Percentiles rank a stretch among this genome's conserved stretches.
Evolutionary conservation across 2,113 vertebrate genomes (phyloP).

Genomic region (Ginglymostoma cirratum): DNA sequence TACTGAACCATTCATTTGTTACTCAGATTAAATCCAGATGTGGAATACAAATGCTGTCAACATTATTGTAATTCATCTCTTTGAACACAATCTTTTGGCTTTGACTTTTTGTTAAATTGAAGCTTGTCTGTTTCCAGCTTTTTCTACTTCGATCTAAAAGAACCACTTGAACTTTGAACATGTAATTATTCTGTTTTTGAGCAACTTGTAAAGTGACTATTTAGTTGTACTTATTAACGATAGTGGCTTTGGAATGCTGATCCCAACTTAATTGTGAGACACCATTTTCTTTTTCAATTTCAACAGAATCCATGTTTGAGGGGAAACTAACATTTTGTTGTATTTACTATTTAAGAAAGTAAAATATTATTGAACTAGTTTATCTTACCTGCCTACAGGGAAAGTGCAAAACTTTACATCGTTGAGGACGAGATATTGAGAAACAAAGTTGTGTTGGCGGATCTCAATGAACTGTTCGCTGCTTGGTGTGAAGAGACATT

Average conservation of each 20-base stretch:
- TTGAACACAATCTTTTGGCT: background rate
- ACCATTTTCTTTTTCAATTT: background rate
- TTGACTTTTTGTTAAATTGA: background rate
- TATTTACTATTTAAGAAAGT: background rate
- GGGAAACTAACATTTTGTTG: background rate
- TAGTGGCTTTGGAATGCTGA: background rate
- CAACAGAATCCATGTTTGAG: background rate
- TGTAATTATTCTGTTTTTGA: background rate
- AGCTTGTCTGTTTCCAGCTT: background rate
- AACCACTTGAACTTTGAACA: background rate
- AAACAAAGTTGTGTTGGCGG: background rate
- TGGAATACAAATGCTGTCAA: background rate
- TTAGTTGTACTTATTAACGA: background rate
- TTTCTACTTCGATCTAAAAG: background rate
- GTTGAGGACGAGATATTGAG: background rate
- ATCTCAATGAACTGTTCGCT: background rate
- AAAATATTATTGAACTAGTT: background rate
- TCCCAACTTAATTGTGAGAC: background rate
- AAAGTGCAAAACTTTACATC: background rate
- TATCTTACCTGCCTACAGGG: background rate
- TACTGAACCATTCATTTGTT: background rate
- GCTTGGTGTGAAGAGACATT: constrained; percentile 7
- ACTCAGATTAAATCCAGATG: background rate
- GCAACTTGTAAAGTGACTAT: background rate
- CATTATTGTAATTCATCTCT: background rate